phyloP scores from a whole-genome alignment of 2,113 vertebrate genomes.

The Tringa solitaria region DNA sequence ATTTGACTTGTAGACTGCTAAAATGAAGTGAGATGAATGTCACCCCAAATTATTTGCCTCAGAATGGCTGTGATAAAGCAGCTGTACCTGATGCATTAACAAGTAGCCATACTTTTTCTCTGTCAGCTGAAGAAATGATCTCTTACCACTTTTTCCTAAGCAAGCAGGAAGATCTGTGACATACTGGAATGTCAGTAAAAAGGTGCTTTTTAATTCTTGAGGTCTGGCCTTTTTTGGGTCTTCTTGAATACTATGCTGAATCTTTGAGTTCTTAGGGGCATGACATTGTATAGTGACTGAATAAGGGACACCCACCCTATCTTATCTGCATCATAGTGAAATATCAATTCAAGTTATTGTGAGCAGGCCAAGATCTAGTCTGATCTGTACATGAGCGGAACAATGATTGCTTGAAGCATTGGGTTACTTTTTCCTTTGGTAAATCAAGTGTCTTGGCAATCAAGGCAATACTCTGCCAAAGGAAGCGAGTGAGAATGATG shows the following conservation, averaged over 20 bases:
- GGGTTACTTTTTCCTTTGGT: neutral
- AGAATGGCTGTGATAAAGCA: neutral
- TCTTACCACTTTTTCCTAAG: neutral
- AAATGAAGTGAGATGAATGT: neutral
- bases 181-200: neutral
- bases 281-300: neutral
- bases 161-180: neutral
- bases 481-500: neutral
- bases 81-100: neutral
- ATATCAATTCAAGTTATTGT: neutral
- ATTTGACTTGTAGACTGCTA: neutral
- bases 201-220: neutral
- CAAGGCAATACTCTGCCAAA: neutral
- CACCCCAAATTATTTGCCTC: conserved; percentile 12
- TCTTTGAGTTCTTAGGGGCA: neutral
- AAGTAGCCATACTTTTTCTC: neutral
- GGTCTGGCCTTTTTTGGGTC: neutral
- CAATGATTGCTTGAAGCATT: neutral
- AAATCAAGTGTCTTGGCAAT: neutral
- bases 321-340: neutral
- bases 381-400: rapidly evolving
- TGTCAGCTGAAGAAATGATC: neutral
- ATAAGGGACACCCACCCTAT: neutral
- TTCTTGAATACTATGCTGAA: neutral
- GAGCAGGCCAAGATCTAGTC: neutral